Conservation (phyloP, 2,113 vertebrate species). For the Psittacula cyanocephala region DNA sequence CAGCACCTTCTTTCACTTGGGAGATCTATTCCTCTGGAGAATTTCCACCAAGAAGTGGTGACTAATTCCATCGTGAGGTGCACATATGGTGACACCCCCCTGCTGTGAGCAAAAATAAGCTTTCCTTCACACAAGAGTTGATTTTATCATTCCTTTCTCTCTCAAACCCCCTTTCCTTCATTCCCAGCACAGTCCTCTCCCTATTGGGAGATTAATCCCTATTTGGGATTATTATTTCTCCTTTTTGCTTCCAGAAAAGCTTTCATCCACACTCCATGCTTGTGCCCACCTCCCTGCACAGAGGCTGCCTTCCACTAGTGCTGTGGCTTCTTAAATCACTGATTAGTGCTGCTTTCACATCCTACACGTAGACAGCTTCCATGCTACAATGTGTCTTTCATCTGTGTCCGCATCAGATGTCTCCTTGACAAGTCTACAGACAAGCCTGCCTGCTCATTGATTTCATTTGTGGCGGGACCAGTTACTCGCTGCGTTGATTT, state of each 20-base stretch:
- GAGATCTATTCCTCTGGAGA: neutral
- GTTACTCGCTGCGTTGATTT: neutral
- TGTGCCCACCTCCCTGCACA: neutral
- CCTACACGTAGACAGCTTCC: neutral
- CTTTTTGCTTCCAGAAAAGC: neutral
- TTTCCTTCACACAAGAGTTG: neutral
- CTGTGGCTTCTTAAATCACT: neutral
- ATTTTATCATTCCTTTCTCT: constrained; percentile 20
- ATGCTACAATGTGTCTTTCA: neutral
- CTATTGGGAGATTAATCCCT: neutral
- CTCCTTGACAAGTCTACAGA: neutral
- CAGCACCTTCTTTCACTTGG: neutral
- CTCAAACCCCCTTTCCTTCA: neutral
- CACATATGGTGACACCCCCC: constrained; percentile 51
- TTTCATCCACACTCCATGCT: neutral
- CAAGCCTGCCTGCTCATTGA: neutral
- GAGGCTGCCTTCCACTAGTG: neutral
- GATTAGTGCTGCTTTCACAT: neutral
- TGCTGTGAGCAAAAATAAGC: constrained; percentile 51
- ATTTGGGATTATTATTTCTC: neutral
- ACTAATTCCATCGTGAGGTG: constrained; percentile 37
- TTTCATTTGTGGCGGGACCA: neutral
- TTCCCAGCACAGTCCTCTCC: neutral
- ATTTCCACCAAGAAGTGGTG: constrained; percentile 14
- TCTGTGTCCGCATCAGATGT: neutral